Evolutionary conservation across 2,888 invertebrate genomes (phyloP), one percentile per base, ranked within the genome.

Genomic region (Oscheius sp.): DNA sequence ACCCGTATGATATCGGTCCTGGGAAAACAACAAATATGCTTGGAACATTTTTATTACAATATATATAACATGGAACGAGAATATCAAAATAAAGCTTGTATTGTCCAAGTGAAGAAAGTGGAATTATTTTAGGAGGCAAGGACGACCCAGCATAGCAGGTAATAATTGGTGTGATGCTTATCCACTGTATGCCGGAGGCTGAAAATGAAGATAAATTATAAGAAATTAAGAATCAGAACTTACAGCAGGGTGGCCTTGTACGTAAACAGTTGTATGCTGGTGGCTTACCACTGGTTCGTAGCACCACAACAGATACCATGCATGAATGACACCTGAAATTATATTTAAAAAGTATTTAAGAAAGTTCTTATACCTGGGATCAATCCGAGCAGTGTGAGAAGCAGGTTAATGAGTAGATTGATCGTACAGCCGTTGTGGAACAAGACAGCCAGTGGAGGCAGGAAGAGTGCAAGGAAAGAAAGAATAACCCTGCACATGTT

Each of bases 291-390:
- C 27, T 29, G 29, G 21, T 25, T 27, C 7, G 2, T 68, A 55
- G 35, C 73, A 73, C 25, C 68, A 73, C 58, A 73, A 29, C 21
- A 73, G 5, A 46, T 73, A 73, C 68, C 45, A 58, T 29, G 73
- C 73, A 46, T 73, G 73, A 25, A 73, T 69, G 13, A 73, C 27
- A 21, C 73, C 73, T 69, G 59, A 69, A 27, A n/a, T 16, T 25
- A 41, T 21, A 45, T 18, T 18, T 45, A 7, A 6, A 52, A 1
- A 18, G 18, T 56, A 0, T 55, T n/a, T n/a, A n/a, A n/a, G n/a
- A n/a, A n/a, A n/a, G n/a, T n/a, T n/a, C n/a, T n/a, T n/a, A n/a
- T 41, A 72, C 72, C 72, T 1, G 72, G 72, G 35, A 72, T 66
- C n/a, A 68, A 6, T 41, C 49, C 69, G 21, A 69, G 61, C 13